phyloP scores from a whole-genome alignment of 1,140 invertebrate genomes.

The Homarus americanus region DNA sequence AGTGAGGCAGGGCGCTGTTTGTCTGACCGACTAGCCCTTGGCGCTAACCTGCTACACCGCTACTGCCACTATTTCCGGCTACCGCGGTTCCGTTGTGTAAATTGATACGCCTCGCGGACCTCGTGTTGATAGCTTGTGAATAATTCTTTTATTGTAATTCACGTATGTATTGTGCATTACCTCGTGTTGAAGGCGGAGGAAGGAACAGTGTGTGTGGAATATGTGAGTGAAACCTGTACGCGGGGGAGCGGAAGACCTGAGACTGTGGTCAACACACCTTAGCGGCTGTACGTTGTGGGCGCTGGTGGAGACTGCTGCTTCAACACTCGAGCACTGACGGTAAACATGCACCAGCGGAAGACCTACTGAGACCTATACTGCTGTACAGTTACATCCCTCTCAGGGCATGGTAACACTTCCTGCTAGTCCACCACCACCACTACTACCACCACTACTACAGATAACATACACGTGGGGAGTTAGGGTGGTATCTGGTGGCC shows the following conservation, averaged over 20 bases:
- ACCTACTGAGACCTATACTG: too few relatives aligned
- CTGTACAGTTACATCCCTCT: too few relatives aligned
- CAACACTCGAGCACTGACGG: too few relatives aligned
- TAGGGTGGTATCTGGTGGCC: too few relatives aligned
- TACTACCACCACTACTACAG: too few relatives aligned
- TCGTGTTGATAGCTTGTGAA: neutral
- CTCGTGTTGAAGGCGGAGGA: neutral
- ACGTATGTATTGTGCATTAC: neutral
- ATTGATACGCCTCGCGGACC: neutral
- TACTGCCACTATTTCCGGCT: neutral
- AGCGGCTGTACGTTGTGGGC: neutral
- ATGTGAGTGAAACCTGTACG: too few relatives aligned
- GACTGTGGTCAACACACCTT: neutral
- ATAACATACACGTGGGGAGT: too few relatives aligned
- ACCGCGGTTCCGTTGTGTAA: neutral
- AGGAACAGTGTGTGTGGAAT: too few relatives aligned
- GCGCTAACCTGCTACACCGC: neutral
- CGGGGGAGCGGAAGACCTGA: neutral
- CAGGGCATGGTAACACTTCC: too few relatives aligned
- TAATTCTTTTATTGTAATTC: neutral
- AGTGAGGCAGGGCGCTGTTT: neutral
- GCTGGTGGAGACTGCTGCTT: too few relatives aligned
- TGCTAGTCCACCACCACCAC: too few relatives aligned
- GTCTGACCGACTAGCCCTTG: neutral
- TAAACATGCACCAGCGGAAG: too few relatives aligned